These are phyloP conservation scores for Gymnocephalus cernua DNA, from an alignment of 2,113 vertebrate genomes.

Conservation along the genomic window DNA sequence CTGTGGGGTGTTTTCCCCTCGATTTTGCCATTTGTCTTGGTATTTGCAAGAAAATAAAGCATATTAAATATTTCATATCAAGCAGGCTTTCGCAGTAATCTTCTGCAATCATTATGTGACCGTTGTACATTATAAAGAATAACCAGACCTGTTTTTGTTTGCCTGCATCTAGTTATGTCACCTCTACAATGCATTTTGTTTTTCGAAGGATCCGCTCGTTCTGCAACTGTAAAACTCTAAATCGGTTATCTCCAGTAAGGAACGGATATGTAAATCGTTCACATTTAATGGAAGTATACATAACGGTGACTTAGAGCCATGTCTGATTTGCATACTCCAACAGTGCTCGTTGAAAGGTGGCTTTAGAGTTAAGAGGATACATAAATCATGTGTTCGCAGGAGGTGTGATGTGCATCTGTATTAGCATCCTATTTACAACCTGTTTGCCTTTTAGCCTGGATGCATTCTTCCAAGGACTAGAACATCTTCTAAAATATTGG, in stretches of 20 bases:
- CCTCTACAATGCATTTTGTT: not conserved
- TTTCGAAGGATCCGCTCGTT: conserved; percentile 4
- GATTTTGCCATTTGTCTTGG: not conserved
- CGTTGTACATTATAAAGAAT: conserved; percentile 8
- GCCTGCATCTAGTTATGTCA: not conserved
- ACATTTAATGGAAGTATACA: conserved; percentile 64
- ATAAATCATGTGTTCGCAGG: conserved; percentile 70
- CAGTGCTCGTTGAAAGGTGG: conserved; percentile 62
- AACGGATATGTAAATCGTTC: conserved; percentile 63
- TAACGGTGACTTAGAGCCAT: conserved; percentile 28
- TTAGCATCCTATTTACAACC: conserved; percentile 64
- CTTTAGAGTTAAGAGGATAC: conserved; percentile 71
- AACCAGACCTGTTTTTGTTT: not conserved
- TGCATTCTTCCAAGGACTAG: conserved; percentile 29
- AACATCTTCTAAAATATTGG: conserved; percentile 56
- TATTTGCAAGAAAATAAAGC: conserved; percentile 12
- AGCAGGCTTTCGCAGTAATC: conserved; percentile 13
- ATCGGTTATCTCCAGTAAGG: conserved; percentile 43
- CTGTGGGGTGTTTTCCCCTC: not conserved
- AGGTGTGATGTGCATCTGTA: conserved; percentile 70
- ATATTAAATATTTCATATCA: conserved; percentile 18
- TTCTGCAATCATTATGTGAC: conserved; percentile 16
- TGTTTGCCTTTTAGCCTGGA: conserved; percentile 41
- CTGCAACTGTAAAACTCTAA: conserved; percentile 24
- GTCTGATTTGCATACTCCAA: conserved; percentile 72